phyloP scores from a whole-genome alignment of 2,797 vertebrate species.

The Scolopax rusticola region DNA sequence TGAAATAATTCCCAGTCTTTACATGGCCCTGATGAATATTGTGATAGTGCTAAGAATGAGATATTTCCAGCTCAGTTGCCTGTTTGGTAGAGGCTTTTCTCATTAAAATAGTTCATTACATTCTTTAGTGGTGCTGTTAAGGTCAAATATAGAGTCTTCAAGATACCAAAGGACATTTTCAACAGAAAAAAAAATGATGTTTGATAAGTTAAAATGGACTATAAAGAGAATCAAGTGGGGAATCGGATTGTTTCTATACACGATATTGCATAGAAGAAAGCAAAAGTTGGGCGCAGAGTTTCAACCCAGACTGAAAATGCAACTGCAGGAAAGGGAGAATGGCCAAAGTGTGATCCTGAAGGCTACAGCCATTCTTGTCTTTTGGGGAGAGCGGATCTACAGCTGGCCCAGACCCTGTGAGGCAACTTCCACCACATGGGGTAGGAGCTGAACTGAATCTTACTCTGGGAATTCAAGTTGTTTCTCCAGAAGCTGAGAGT shows the following conservation, averaged over 20 bases:
- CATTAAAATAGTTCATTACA: not conserved
- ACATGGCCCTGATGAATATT: not conserved
- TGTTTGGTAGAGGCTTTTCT: not conserved
- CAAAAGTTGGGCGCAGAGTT: fast-evolving
- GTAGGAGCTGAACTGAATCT: not conserved
- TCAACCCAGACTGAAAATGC: not conserved
- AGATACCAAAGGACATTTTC: not conserved
- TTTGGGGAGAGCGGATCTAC: fast-evolving
- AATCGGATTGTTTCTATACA: not conserved
- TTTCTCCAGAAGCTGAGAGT: not conserved
- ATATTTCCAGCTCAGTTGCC: not conserved
- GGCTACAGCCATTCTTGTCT: not conserved
- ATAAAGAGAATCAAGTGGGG: not conserved
- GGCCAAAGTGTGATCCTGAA: not conserved
- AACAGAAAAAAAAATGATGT: not conserved
- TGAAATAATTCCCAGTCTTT: not conserved
- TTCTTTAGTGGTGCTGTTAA: not conserved
- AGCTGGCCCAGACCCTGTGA: fast-evolving
- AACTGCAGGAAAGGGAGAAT: not conserved
- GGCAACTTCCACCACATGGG: fast-evolving
- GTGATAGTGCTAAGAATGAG: not conserved
- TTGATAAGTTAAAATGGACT: not conserved
- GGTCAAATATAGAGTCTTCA: not conserved
- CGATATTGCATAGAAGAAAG: fast-evolving
- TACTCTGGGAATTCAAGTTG: not conserved